A percentile compares a stretch with the other conserved stretches of the same genome.
phyloP scores from a whole-genome alignment of 2,113 vertebrate species.

The Chelonoidis abingdonii region DNA sequence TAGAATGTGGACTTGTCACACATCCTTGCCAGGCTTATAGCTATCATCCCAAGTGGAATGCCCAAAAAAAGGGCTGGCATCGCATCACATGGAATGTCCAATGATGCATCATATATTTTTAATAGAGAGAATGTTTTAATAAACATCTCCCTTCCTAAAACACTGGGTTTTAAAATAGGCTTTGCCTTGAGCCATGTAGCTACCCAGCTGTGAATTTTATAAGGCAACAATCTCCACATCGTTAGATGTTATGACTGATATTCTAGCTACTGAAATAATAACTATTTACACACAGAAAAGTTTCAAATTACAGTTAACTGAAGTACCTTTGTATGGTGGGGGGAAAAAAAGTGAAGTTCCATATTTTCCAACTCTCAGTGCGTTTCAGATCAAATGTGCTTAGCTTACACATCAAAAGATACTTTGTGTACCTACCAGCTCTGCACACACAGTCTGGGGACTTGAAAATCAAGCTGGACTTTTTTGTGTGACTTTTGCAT shows the following conservation, averaged over 20 bases:
- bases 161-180: conserved; percentile 79
- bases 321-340: conserved; percentile 44
- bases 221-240: conserved; percentile 83
- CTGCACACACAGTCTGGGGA: neutral
- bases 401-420: neutral
- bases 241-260: conserved; percentile 83
- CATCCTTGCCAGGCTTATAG: conserved; percentile 75
- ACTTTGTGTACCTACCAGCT: neutral
- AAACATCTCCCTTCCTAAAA: conserved; percentile 82
- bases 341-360: neutral
- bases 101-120: conserved; percentile 85
- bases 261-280: conserved; percentile 55
- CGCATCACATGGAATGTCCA: conserved; percentile 83
- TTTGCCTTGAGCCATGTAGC: conserved; percentile 87
- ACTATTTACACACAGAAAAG: conserved; percentile 70
- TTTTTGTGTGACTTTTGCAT: neutral
- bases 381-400: neutral
- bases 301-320: conserved; percentile 66
- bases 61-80: conserved; percentile 78
- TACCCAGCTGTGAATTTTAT: conserved; percentile 88
- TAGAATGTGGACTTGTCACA: conserved; percentile 63
- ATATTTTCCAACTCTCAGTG: neutral
- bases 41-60: conserved; percentile 74
- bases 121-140: conserved; percentile 86
- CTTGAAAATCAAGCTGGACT: neutral